Base-by-base conservation (phyloP, 35 echinoderm and acorn worm species). In the Antedon bifida region DNA sequence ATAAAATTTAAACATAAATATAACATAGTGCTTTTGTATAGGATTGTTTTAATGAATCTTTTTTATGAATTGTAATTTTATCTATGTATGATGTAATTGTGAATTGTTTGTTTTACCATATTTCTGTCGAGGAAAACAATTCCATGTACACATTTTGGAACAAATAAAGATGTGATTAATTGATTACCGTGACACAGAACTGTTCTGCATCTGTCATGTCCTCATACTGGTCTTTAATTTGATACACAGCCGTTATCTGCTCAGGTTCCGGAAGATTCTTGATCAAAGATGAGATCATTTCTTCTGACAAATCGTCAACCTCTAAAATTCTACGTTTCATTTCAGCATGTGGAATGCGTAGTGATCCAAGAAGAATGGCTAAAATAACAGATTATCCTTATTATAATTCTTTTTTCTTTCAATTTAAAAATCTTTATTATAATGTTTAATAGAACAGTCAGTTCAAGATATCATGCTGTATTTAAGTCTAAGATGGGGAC, bases 171-270 rank as follows among this genome's bases (percentile, higher is more conserved):
- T n/a, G n/a, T n/a, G n/a, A n/a, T n/a, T n/a, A n/a, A n/a, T n/a
- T n/a, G n/a, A n/a, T n/a, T 86, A 93, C 95, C 44, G 29, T 87
- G 30, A 92, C 90, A 90, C 95, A 99, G 78, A 99, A 99, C 76
- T 99, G 90, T 74, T 99, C 95, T 39, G 90, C 85, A 28, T 99
- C 95, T 23, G 82, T 76, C 95, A 99, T 99, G 74, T 99, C 95
- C 51, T 92, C 83, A 82, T 79, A 90, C 26, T 99, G 81, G 28
- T 92, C 95, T 79, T 90, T 90, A 34, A 92, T 46, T 17, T 80
- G 56, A 29, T 82, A 89, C 11, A 99, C 82, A 31, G 78, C 85
- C 13, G 75, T 81, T 33, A 99, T 90, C 26, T 85, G 76, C 5
- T 99, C 95, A 0, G 78, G 39, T 77, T 99, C 95, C 7, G 95